phyloP scores from a whole-genome alignment of 2,797 vertebrate genomes.

The Chaenodraco wilsoni region DNA sequence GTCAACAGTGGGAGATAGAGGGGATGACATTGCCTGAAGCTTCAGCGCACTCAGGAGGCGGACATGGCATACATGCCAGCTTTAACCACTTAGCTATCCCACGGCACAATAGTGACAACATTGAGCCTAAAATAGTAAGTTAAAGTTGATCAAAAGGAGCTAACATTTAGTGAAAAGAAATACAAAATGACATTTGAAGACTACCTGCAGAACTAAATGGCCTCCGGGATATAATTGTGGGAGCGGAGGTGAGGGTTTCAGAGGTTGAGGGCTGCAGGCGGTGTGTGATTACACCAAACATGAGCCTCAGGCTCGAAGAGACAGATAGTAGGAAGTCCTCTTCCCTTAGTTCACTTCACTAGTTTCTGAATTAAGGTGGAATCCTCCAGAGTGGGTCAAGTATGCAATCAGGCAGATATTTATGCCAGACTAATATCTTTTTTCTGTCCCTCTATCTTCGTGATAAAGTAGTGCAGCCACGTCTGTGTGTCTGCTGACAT shows the following conservation, averaged over 20 bases:
- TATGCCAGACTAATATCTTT: constrained; percentile 24
- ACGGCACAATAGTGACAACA: too few species aligned
- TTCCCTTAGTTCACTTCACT: constrained; percentile 38
- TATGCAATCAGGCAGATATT: constrained; percentile 27
- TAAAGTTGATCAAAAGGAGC: too few species aligned
- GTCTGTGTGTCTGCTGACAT: constrained; percentile 40
- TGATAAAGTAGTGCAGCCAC: constrained; percentile 33
- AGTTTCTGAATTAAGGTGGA: constrained; percentile 29
- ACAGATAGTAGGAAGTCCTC: constrained; percentile 20
- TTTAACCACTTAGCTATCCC: too few species aligned
- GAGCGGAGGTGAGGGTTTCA: constrained; percentile 14
- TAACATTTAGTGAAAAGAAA: not conserved
- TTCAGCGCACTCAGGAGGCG: too few species aligned
- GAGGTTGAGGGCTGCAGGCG: constrained; percentile 18
- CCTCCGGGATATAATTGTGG: constrained; percentile 12
- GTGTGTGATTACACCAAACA: constrained; percentile 20
- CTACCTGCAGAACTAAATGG: not conserved
- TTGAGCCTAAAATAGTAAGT: too few species aligned
- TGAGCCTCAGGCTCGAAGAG: constrained; percentile 42
- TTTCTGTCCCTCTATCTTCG: constrained; percentile 7
- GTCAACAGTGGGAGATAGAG: too few species aligned
- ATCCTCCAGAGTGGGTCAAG: constrained; percentile 27
- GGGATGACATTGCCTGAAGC: too few species aligned
- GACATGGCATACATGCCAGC: too few species aligned
- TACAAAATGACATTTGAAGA: not conserved